Percentiles rank a stretch among this genome's conserved stretches.
Evolutionary conservation across 2,888 invertebrate genomes (phyloP).

Genomic region (Acronicta psi): DNA sequence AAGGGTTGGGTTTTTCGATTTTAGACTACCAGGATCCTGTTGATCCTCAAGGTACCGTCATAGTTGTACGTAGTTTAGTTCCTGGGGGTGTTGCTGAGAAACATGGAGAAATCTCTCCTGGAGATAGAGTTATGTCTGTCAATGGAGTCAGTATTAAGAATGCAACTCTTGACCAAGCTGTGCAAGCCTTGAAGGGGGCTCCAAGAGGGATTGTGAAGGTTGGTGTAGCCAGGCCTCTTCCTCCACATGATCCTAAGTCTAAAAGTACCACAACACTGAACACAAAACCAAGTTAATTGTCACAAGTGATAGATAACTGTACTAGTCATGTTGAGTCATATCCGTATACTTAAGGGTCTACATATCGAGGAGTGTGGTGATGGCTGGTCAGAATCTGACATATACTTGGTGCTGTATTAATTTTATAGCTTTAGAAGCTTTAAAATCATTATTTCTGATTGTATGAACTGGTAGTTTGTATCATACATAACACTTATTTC

Average conservation of each 20-base stretch:
- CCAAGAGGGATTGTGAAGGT: slow-evolving; percentile 96
- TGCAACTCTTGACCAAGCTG: slow-evolving; percentile 97
- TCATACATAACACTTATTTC: background rate
- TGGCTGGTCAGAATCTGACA: slow-evolving; percentile 40
- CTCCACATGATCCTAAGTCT: slow-evolving; percentile 80
- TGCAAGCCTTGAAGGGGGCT: slow-evolving; percentile 98
- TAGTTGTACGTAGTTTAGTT: slow-evolving; percentile 98
- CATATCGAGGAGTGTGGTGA: slow-evolving; percentile 68
- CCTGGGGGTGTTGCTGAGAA: slow-evolving; percentile 99
- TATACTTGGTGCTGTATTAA: slow-evolving; percentile 2
- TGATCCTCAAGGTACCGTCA: slow-evolving; percentile 98
- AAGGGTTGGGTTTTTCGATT: slow-evolving; percentile 99
- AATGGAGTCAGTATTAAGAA: slow-evolving; percentile 97
- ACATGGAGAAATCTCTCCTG: slow-evolving; percentile 98
- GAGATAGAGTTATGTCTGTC: slow-evolving; percentile 97
- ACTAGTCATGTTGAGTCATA: slow-evolving; percentile 86
- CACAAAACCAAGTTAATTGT: slow-evolving; percentile 82
- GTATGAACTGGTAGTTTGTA: background rate
- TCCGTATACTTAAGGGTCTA: slow-evolving; percentile 71
- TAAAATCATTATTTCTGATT: background rate
- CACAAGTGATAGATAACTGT: slow-evolving; percentile 64
- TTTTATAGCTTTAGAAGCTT: slow-evolving; percentile 13
- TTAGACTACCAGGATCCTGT: slow-evolving; percentile 99
- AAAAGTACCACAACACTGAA: slow-evolving; percentile 81
- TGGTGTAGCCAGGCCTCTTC: slow-evolving; percentile 96